Evolutionary conservation across 2,797 vertebrate genomes (phyloP), one percentile per base, ranked within the genome.

Genomic region (Chloroceryle inda): DNA sequence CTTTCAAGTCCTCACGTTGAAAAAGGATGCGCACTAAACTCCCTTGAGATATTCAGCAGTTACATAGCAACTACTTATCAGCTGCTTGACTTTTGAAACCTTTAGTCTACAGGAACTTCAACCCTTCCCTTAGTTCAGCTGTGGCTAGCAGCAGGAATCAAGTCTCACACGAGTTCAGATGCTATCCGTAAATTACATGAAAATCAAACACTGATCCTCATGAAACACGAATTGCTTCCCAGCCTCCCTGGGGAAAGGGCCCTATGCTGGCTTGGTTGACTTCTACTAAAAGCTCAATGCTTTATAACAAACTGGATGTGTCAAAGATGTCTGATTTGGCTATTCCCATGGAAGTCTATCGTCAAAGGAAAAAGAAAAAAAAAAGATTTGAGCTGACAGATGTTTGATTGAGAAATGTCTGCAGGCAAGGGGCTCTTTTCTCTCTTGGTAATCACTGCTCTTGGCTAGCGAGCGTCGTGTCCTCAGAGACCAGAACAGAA

Each of bases 21-120:
- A 50, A 85, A 88, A 92, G 79, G 80, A 89, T 16, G 2, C 66
- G 82, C 5, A 6, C 29, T 37, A 5, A 86, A 75, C 58, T 84
- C 82, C 76, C 79, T 68, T 44, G 69, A 78, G 62, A 64, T 1
- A 58, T 37, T 89, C 58, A 78, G 33, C 62, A 91, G 72, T 77
- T 89, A 88, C 73, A 68, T 10, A 88, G 55, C 35, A 81, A 72
- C 75, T 68, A 71, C 56, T 68, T 80, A 83, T 33, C 85, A 92
- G 88, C 72, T 62, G 62, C 58, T 44, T 50, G 50, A 86, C 79
- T 92, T 94, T 10, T 35, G 68, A 91, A 94, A 85, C 38, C 29
- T 79, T 88, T 53, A 79, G 55, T 76, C 85, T 85, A 35, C 83
- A 93, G 33, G 40, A 66, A 72, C 58, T 86, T 71, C 72, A 85